Base-by-base conservation (phyloP, 2,888 invertebrate genomes). In the Caenorhabditis doughertyi region DNA sequence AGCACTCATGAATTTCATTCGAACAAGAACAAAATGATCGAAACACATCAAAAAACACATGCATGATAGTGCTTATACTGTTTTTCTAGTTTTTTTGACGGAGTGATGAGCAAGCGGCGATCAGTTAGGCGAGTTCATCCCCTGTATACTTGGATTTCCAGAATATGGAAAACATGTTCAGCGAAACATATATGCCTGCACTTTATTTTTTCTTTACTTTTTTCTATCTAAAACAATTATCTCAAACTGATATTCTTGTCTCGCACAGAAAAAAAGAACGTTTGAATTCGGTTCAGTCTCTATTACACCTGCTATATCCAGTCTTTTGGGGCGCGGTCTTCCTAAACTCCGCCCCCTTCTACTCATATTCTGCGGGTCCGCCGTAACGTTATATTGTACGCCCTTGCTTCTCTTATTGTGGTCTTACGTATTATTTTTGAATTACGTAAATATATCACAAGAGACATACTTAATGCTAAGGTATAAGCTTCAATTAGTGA, bases 41-140 rank as follows among this genome's bases (percentile, higher is more conserved):
- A 5, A 18, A 47, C 4, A 16, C 56, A 67, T n/a, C 56, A 39
- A 44, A 74, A 55, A 76, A 8, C 67, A 49, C 27, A 21, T 67
- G 49, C 51, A 51, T 76, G 67, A 67, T 67, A 60, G 76, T 67
- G 51, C 76, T 76, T 56, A 74, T 44, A 74, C 64, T 55, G 76
- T 76, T 76, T 56, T 76, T 5, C n/a, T 13, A 47, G 49, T 44
- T 55, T n/a, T n/a, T n/a, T 51, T 53, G 70, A 49, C 21, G 70
- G 18, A 23, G 9, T 58, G 42, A 0, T 56, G 35, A 62, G 27
- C 25, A 18, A 25, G 18, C 16, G 49, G n/a, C 71, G 62, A 73
- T 23, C 53, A 42, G 73, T 42, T 55, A 47, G 47, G 23, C 16
- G 55, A 64, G 55, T 73, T 73, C 73, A 73, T 64, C 55, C 64